A percentile compares a stretch with the other conserved stretches of the same genome.
Evolutionary conservation across 2,888 invertebrate genomes (phyloP).

Genomic region (Drosophila aldrichi): DNA sequence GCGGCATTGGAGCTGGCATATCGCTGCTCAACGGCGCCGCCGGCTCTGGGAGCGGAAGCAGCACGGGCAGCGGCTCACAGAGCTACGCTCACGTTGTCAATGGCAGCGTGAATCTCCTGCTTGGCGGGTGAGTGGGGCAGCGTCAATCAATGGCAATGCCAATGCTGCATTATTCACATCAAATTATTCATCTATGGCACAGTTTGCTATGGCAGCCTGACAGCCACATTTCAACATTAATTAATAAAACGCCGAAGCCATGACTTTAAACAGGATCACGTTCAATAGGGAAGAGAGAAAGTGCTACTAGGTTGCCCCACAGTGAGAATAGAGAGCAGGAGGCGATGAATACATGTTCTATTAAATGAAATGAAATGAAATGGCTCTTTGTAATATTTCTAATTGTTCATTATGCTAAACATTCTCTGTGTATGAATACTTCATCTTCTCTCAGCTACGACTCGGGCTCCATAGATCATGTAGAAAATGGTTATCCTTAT

Average conservation of each 20-base stretch:
- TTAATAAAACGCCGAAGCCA: not conserved
- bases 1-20: conserved; percentile 65
- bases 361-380: conserved; percentile 23
- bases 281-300: not conserved
- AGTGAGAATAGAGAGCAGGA: not conserved
- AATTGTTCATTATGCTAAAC: conserved; percentile 34
- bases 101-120: conserved; percentile 90
- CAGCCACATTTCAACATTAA: conserved; percentile 5
- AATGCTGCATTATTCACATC: conserved; percentile 38
- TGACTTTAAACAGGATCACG: not conserved
- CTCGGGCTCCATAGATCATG: conserved; percentile 51
- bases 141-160: not conserved
- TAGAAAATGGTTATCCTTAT: conserved; percentile 31
- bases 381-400: conserved; percentile 25
- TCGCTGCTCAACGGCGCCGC: conserved; percentile 63
- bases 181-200: conserved; percentile 38
- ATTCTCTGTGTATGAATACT: conserved; percentile 13
- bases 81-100: conserved; percentile 84
- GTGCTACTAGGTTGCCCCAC: too few relatives aligned
- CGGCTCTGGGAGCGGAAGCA: conserved; percentile 52
- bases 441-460: conserved; percentile 13
- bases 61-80: conserved; percentile 59
- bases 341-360: not conserved
- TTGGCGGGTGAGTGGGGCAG: conserved; percentile 89
- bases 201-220: conserved; percentile 17